Conservation (phyloP, 2,113 vertebrate genomes). For the Aptenodytes forsteri region DNA sequence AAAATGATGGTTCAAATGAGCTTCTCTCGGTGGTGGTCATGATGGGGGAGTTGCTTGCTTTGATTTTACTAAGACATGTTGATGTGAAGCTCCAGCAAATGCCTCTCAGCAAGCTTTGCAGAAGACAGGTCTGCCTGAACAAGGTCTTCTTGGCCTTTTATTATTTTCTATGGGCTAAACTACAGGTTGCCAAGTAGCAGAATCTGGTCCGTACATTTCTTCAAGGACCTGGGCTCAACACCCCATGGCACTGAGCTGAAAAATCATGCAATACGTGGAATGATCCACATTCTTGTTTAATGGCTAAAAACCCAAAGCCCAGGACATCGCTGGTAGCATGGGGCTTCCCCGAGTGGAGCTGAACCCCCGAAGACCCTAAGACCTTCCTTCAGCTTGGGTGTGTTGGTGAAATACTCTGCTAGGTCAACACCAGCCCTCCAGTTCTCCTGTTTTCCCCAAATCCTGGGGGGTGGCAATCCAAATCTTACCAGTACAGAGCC, state of each 20-base stretch:
- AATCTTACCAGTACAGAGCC: not conserved
- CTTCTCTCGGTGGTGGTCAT: not conserved
- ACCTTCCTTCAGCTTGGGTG: not conserved
- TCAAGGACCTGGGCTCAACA: not conserved
- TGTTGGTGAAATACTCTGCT: not conserved
- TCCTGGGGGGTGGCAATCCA: not conserved
- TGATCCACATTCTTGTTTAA: not conserved
- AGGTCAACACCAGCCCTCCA: not conserved
- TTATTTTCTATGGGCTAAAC: not conserved
- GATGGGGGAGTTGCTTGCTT: not conserved
- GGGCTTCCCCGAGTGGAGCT: not conserved
- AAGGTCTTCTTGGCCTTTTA: not conserved
- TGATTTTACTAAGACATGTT: not conserved
- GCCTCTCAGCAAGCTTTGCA: not conserved
- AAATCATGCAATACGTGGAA: not conserved
- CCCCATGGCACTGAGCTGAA: not conserved
- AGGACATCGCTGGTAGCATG: rapidly evolving
- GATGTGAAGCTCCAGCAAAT: not conserved
- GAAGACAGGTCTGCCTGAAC: too few relatives aligned
- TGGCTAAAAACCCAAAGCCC: not conserved
- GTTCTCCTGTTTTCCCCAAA: not conserved
- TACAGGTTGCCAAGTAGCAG: not conserved
- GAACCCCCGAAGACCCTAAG: rapidly evolving
- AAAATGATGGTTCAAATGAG: not conserved
- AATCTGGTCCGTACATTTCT: not conserved